These are phyloP conservation scores for Oreotrochilus melanogaster DNA, from an alignment of 2,113 vertebrate species.

Conservation along the genomic window DNA sequence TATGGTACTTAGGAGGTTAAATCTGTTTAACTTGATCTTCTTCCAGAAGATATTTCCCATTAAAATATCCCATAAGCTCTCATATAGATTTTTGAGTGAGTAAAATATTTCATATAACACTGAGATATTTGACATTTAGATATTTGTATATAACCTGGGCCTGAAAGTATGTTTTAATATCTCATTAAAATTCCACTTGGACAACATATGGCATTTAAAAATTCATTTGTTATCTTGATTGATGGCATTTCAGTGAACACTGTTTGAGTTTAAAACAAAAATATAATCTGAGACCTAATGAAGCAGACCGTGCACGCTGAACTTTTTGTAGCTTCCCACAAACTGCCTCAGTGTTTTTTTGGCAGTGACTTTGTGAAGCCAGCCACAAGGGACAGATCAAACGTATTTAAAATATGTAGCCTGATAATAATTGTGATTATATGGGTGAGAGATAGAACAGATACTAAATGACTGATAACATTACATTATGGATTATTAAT, in stretches of 20 bases:
- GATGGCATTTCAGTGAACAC: slow-evolving; percentile 34
- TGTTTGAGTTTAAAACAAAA: slow-evolving; percentile 43
- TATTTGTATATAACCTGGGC: slow-evolving; percentile 19
- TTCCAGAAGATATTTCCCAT: background rate
- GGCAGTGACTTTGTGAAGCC: background rate
- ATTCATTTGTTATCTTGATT: slow-evolving; percentile 41
- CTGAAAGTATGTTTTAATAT: slow-evolving; percentile 14
- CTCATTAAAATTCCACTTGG: slow-evolving; percentile 48
- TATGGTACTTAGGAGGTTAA: background rate
- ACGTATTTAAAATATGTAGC: background rate
- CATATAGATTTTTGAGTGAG: background rate
- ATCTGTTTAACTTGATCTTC: background rate
- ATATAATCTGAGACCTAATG: slow-evolving; percentile 15
- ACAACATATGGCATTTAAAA: slow-evolving; percentile 41
- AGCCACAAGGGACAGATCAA: slow-evolving; percentile 10
- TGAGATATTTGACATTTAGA: background rate
- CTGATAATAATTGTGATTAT: background rate
- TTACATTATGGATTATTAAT: background rate
- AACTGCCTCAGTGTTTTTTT: slow-evolving; percentile 1
- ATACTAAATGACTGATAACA: background rate
- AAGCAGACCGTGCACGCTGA: background rate
- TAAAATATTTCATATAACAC: background rate
- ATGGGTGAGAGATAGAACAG: background rate
- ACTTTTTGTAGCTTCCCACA: slow-evolving; percentile 29
- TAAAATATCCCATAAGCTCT: background rate